Evolutionary conservation across 1,140 invertebrate genomes (phyloP).

Genomic region (Asobara japonica): DNA sequence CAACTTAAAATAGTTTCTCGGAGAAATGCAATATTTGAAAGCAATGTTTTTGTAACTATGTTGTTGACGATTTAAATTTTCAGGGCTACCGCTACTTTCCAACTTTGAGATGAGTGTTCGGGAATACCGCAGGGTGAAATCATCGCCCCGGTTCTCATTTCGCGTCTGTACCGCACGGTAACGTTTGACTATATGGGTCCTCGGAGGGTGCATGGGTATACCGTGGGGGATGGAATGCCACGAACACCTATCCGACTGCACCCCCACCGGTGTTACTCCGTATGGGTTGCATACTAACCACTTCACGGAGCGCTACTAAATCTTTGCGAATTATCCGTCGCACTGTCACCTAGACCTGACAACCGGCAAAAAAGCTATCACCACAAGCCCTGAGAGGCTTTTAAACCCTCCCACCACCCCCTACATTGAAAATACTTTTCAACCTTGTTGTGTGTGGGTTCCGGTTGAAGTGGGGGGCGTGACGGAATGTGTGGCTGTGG

Average conservation of each 20-base stretch:
- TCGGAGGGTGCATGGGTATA: neutral
- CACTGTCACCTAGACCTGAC: neutral
- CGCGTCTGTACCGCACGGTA: neutral
- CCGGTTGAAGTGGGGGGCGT: too few relatives aligned
- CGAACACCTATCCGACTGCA: constrained; percentile 22
- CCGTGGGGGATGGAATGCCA: neutral
- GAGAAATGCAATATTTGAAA: too few relatives aligned
- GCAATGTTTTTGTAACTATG: too few relatives aligned
- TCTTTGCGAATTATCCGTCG: constrained; percentile 43
- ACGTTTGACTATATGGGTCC: neutral
- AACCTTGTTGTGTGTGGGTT: too few relatives aligned
- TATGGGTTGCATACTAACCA: constrained; percentile 45
- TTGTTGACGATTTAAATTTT: too few relatives aligned
- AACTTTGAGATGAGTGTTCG: too few relatives aligned
- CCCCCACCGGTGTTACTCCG: neutral
- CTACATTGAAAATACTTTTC: too few relatives aligned
- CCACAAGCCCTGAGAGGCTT: neutral
- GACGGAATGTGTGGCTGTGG: too few relatives aligned
- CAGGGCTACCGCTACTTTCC: too few relatives aligned
- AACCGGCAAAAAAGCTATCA: constrained; percentile 32
- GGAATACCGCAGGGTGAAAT: neutral
- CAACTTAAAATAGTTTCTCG: too few relatives aligned
- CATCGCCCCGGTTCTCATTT: neutral
- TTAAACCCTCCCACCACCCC: too few relatives aligned
- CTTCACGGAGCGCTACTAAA: constrained; percentile 41